Conservation (phyloP, 2,888 invertebrate genomes). For the Leptopilina myrica region DNA sequence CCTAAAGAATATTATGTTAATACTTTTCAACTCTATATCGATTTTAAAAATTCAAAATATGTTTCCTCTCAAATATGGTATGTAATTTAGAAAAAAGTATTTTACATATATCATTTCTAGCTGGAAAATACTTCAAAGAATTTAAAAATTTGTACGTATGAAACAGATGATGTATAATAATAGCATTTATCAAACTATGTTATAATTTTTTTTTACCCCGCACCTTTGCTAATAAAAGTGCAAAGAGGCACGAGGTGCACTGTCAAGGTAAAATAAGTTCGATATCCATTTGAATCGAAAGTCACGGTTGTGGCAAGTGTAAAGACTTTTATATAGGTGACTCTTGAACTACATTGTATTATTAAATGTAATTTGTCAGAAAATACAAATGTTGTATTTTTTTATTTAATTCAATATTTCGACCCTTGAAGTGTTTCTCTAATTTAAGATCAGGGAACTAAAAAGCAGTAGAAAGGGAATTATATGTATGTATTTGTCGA, state of each 20-base stretch:
- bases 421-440: no score
- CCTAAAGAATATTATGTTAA: no score
- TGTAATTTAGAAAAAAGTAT: no score
- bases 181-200: background rate
- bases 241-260: slow-evolving; percentile 9
- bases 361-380: background rate
- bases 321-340: slow-evolving; percentile 1
- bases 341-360: background rate
- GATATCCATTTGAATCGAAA: slow-evolving; percentile 22
- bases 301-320: slow-evolving; percentile 18
- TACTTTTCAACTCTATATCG: no score
- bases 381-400: background rate
- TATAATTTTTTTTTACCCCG: background rate
- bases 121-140: no score
- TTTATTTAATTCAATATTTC: no score
- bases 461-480: no score
- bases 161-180: background rate
- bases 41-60: no score
- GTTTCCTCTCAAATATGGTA: no score
- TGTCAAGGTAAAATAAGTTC: slow-evolving; percentile 28
- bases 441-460: no score
- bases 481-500: no score
- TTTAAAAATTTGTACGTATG: background rate
- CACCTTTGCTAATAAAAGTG: background rate
- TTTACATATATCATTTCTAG: no score